Evolutionary conservation across 2,888 invertebrate species (phyloP), one percentile per base, ranked within the genome.

Genomic region (Volucella inflata): DNA sequence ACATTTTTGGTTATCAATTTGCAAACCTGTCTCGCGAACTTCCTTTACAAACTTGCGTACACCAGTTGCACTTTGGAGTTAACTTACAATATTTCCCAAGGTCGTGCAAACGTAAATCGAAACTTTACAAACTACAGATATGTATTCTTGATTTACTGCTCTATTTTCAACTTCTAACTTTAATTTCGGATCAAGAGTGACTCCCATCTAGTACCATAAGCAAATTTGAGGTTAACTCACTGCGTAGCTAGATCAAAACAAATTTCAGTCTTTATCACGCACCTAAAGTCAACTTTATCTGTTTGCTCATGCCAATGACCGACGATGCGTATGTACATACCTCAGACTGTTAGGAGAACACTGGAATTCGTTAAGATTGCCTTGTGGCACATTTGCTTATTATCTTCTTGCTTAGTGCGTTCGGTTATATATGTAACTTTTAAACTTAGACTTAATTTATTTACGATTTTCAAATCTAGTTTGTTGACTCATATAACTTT

Each of bases 251-350:
- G 60, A 53, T 44, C 51, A 11, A 16, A 53, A 16, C 21, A 17
- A 40, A 16, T 14, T 59, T 6, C 36, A 10, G 44, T 60, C 30
- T 21, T 51, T 50, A 72, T 65, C 48, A 38, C 21, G 44, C 44
- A 51, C 38, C 51, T 9, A 11, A 51, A 51, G 44, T 57, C 57
- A 76, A 46, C 44, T 21, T 65, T 30, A 6, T 30, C 6, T 30
- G 30, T 30, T 4, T 59, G 42, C 30, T 51, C 55, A 62, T 80
- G 67, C 67, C 76, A 81, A 65, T 64, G 81, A 81, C 81, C 76
- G 70, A 76, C 38, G 65, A 59, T 30, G 6, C 74, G 10, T 42
- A 44, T 38, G 38, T 21, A 17, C 30, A 8, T 8, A 11, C 14
- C 10, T 2, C 9, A 38, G 14, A 11, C 11, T 14, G 59, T 42